phyloP scores from a whole-genome alignment of 2,113 vertebrate species.

The Calidris pygmaea region DNA sequence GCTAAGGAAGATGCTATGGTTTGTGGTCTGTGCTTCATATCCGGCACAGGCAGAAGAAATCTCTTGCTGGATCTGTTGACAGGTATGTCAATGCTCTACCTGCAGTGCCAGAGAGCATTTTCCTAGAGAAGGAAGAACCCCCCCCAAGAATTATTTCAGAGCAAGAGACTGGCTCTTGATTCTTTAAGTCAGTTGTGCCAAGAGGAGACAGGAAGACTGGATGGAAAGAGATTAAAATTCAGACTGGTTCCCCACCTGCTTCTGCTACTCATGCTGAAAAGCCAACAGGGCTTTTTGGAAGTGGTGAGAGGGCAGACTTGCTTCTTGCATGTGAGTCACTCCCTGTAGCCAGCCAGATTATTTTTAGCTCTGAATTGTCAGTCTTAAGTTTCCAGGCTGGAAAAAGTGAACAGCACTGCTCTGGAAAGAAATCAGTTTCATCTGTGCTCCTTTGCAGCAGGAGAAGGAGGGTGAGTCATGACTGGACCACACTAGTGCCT shows the following conservation, averaged over 20 bases:
- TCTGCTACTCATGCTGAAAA: conserved; percentile 51
- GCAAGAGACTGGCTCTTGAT: not conserved
- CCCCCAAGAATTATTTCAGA: not conserved
- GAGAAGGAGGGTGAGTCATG: not conserved
- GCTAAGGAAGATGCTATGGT: not conserved
- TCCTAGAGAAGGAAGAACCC: not conserved
- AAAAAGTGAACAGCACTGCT: conserved; percentile 64
- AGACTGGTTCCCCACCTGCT: conserved; percentile 70
- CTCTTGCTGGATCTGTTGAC: not conserved
- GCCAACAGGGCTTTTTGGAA: conserved; percentile 1
- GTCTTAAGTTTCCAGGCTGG: conserved; percentile 66
- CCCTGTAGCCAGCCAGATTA: conserved; percentile 61
- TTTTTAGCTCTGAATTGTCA: conserved; percentile 76
- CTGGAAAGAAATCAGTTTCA: conserved; percentile 32
- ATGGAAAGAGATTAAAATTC: conserved; percentile 24
- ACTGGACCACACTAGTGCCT: not conserved
- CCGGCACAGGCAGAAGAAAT: not conserved
- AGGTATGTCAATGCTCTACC: not conserved
- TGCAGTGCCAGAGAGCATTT: not conserved
- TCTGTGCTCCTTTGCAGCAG: not conserved
- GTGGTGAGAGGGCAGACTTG: conserved; percentile 43
- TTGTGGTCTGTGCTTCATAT: conserved; percentile 30
- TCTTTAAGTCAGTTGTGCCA: not conserved
- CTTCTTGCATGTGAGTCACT: conserved; percentile 65
- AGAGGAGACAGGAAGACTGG: not conserved